Base-by-base conservation (phyloP, 1,140 invertebrate species). In the Drosophila sucinea region DNA sequence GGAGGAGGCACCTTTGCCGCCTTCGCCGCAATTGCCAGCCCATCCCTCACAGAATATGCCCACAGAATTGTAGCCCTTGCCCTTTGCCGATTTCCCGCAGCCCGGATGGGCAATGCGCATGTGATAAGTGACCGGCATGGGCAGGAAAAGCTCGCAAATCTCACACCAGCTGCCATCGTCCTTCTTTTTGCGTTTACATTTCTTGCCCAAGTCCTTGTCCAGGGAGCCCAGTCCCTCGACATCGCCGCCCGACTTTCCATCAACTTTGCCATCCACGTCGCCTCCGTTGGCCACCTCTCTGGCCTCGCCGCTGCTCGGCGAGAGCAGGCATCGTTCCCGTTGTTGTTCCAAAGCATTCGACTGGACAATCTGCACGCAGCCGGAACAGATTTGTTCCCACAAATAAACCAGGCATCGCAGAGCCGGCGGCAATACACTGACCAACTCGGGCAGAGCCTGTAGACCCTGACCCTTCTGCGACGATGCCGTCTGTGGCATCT, bases 91-190 rank as follows among this genome's bases (percentile, higher is more conserved):
- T 81, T 95, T 95, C 0, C 97, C 97, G 92, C 98, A 99, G 1
- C 98, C 98, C 2, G 96, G 96, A 93, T 99, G 98, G 44, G 94
- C 92, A 78, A 95, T 94, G 55, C 96, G 94, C 97, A 99, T 98
- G 91, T 99, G 98, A 77, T 97, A 96, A 0, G 97, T 98, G 0
- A 99, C 72, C 69, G 93, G 77, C 92, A 96, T 95, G 62, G 96
- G 94, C 82, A 95, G 95, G 90, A 94, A 93, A 58, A 95, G 93
- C 4, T 96, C 97, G 90, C 98, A 99, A 23, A 99, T 93, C 91
- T 99, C 98, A 92, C 98, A 99, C 33, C 87, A 92, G 47, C 90
- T 84, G 57, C 90, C 90, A 29, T 92, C 91, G 40, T 92, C 91
- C 67, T 92, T 96, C 76, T 94, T 94, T 87, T 94, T 95, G 61